Base-by-base conservation (phyloP, 2,113 vertebrate species). In the Eulemur rufifrons region DNA sequence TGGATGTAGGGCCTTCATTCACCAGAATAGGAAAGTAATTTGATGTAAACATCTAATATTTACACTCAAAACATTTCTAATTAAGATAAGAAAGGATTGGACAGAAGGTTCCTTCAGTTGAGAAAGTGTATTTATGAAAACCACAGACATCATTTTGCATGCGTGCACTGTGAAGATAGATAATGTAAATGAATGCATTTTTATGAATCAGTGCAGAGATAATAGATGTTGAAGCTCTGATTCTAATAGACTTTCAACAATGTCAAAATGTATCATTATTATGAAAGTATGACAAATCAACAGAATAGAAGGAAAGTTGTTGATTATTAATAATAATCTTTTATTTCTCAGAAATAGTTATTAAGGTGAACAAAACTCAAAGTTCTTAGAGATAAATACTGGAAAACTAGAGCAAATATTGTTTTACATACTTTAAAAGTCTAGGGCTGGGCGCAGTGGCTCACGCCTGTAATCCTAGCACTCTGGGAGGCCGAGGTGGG, bases 221-320 rank as follows among this genome's bases (percentile, higher is more conserved):
- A 63, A 76, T 37, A 95, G 47, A 50, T 59, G 3, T 45, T 56
- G 91, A 95, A 73, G 77, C n/a, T 64, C 7, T 68, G 32, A n/a
- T 86, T 78, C n/a, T 86, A 78, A 47, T 10, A 78, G 10, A 88
- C 4, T 8, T 64, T 89, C 25, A 27, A 69, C 27, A 87, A 68
- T 76, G 32, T 64, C 34, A 86, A 77, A 91, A 74, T 50, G 0
- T 29, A 21, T 39, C 3, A 10, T 42, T 39, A 71, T 52, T 61
- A 89, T n/a, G 34, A 92, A 94, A n/a, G 56, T 61, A 54, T 59
- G 77, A 82, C 20, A 95, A 89, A 89, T 78, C 39, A n/a, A 85
- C 1, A 64, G 29, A 82, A 29, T 37, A 39, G 6, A 23, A 76
- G 2, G 11, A 71, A 15, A 27, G 18, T 59, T 82, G 52, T 25